Percentiles rank a stretch among this genome's conserved stretches.
Conservation (phyloP, 2,113 vertebrate species). For the Rhodinocichla rosea region DNA sequence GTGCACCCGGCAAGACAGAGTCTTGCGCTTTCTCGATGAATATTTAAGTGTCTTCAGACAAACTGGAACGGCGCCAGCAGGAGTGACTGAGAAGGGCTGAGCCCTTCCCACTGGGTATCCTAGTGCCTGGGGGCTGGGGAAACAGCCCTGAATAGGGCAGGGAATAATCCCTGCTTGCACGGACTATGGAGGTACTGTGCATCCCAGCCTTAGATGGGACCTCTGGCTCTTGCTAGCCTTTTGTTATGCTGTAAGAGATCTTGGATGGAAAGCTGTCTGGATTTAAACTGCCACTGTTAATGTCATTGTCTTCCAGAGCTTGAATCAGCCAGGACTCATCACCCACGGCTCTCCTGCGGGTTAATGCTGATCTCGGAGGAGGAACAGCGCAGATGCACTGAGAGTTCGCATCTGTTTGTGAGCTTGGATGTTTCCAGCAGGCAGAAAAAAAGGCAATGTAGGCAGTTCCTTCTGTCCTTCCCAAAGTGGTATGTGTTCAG, state of each 20-base stretch:
- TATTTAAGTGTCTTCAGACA: constrained; percentile 57
- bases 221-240: not conserved
- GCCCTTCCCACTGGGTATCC: constrained; percentile 4
- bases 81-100: constrained; percentile 27
- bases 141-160: not conserved
- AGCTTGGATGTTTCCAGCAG: not conserved
- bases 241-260: not conserved
- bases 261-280: not conserved
- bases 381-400: not conserved
- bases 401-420: not conserved
- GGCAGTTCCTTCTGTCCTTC: constrained; percentile 17
- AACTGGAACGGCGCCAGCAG: constrained; percentile 1
- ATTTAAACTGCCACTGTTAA: not conserved
- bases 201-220: not conserved
- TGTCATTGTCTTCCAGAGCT: constrained; percentile 16
- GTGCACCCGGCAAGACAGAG: not conserved
- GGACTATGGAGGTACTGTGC: fast-evolving
- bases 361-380: not conserved
- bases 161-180: not conserved
- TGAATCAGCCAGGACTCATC: not conserved
- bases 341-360: not conserved
- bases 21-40: constrained; percentile 37
- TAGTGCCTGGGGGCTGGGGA: not conserved
- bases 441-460: not conserved
- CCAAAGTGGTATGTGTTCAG: not conserved